Evolutionary conservation across 2,888 invertebrate species (phyloP).

Genomic region (Dicyrtoma fusca): DNA sequence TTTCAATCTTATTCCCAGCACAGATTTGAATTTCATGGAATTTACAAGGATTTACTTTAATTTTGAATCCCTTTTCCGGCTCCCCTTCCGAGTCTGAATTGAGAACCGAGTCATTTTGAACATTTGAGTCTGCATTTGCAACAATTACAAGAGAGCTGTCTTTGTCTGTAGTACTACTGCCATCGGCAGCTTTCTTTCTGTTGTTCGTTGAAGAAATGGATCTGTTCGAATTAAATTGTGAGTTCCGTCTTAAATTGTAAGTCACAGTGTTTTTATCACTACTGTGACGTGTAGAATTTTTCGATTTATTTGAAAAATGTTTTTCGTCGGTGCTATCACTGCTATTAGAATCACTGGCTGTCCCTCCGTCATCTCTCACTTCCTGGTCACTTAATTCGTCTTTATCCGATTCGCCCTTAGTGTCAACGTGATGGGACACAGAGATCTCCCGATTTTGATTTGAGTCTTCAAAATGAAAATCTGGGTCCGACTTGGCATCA

Average conservation of each 20-base stretch:
- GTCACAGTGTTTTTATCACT: neutral
- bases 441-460: neutral
- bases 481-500: slow-evolving; percentile 7
- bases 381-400: neutral
- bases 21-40: slow-evolving; percentile 32
- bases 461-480: neutral
- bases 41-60: neutral
- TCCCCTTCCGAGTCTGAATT: neutral
- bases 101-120: slow-evolving; percentile 8
- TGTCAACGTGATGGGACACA: neutral
- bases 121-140: slow-evolving; percentile 29
- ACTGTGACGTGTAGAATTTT: neutral
- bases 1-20: slow-evolving; percentile 39
- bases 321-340: neutral
- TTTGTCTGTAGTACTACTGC: neutral
- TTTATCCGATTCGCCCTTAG: neutral
- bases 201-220: neutral
- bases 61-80: neutral
- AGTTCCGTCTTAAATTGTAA: slow-evolving; percentile 1
- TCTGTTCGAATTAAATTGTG: neutral
- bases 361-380: neutral
- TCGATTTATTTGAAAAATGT: neutral
- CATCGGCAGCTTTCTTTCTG: neutral
- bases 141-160: slow-evolving; percentile 14
- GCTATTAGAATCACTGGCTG: too few relatives aligned